Conservation (phyloP, 2,113 vertebrate genomes). For the Xiphias gladius region DNA sequence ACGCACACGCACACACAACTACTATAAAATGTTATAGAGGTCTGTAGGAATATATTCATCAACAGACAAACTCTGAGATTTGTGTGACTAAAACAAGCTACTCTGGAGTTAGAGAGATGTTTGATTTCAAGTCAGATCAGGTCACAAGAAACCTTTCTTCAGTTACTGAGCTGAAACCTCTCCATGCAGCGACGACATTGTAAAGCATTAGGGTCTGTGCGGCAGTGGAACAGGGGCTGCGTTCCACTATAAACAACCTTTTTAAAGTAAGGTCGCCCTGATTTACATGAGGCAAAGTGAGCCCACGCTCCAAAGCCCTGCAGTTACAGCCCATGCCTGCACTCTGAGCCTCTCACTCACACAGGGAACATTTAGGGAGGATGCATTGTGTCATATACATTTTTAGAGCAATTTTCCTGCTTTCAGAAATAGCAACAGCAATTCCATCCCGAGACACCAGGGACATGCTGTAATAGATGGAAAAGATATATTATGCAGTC, state of each 20-base stretch:
- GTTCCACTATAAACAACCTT: constrained; percentile 65
- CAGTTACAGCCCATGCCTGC: constrained; percentile 36
- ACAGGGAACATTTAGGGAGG: constrained; percentile 17
- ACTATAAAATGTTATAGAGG: not conserved
- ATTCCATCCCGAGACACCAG: constrained; percentile 58
- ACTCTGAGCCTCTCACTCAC: constrained; percentile 12
- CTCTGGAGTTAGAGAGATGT: no score
- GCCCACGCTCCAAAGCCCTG: constrained; percentile 27
- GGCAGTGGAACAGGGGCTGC: constrained; percentile 36
- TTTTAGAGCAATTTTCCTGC: constrained; percentile 67
- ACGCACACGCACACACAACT: no score
- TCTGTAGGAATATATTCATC: not conserved
- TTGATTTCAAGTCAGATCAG: constrained; percentile 27
- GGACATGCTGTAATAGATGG: constrained; percentile 68
- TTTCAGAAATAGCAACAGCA: constrained; percentile 70
- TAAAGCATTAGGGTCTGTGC: constrained; percentile 18
- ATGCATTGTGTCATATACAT: constrained; percentile 50
- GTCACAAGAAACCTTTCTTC: constrained; percentile 3
- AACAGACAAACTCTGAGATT: not conserved
- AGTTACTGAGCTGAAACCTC: constrained; percentile 14
- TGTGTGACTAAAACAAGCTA: not conserved
- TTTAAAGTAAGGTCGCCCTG: constrained; percentile 44
- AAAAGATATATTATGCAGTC: constrained; percentile 65
- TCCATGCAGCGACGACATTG: constrained; percentile 31
- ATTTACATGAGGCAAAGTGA: constrained; percentile 58